Evolutionary conservation across 2,797 vertebrate genomes (phyloP), one percentile per base, ranked within the genome.

Genomic region (Brotogeris chrysoptera): DNA sequence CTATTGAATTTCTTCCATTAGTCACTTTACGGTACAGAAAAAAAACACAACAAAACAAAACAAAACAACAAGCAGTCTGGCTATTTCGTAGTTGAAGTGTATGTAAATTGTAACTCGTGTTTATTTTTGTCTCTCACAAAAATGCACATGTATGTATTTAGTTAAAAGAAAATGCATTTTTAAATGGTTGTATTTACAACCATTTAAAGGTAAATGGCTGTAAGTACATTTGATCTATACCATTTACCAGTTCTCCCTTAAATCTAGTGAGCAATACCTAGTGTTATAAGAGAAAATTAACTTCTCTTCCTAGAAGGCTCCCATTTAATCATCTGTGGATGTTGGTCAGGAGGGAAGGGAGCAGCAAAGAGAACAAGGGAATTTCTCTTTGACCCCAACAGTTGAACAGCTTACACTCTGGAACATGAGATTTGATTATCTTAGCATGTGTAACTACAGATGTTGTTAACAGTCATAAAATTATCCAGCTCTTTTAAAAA

Each of bases 391-490:
- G 90, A 88, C 92, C 71, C 52, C 8, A 15, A 39, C 57, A 86
- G 72, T 74, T 85, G 86, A 87, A 90, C 55, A 86, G 47, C 74
- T 96, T 93, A 59, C 50, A 76, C 78, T 79, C 65, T 94, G 88
- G 80, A 93, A 95, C 60, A 87, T 0, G 24, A 91, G 87, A 91
- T 92, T 82, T 92, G 85, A 94, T 96, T 84, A 94, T 79, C 79
- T 93, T 88, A 95, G 68, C 52, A 87, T 92, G 86, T 93, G 83
- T 86, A 94, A 78, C 94, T 87, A 86, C 72, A 85, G 82, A 95
- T 94, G 85, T 90, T 93, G 91, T 94, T 96, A 96, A 86, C 90
- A 93, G 89, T 92, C 79, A 72, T 95, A 91, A 91, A 95, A 93
- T 96, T 94, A 86, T 91, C 60, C 73, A 94, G 43, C 44, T 69